Evolutionary conservation across 2,113 vertebrate genomes (phyloP).

Genomic region (Cyanocitta stelleri): DNA sequence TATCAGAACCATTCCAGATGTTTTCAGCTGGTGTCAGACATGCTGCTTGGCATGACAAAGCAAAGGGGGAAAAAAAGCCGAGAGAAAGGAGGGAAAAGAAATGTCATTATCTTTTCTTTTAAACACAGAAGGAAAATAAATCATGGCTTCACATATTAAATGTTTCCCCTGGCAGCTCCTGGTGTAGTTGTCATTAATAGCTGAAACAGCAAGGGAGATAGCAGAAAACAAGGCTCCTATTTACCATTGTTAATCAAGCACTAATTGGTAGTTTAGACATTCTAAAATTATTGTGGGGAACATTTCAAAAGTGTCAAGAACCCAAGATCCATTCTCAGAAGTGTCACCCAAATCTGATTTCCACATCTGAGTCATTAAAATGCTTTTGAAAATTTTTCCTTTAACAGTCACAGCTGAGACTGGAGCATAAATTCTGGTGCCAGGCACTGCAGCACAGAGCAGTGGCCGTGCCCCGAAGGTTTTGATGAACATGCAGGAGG

Average conservation of each 20-base stretch:
- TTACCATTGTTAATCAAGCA: constrained; percentile 46
- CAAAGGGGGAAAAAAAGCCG: not conserved
- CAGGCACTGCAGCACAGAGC: not conserved
- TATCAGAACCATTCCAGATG: constrained; percentile 63
- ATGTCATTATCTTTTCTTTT: not conserved
- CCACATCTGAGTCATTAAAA: not conserved
- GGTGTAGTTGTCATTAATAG: constrained; percentile 29
- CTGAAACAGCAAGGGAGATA: constrained; percentile 3
- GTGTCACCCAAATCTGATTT: not conserved
- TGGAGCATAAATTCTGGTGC: not conserved
- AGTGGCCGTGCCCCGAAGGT: rapidly evolving
- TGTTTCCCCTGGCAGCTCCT: not conserved
- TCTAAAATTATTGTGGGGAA: constrained; percentile 31
- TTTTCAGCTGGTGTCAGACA: constrained; percentile 40
- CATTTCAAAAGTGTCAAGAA: constrained; percentile 10
- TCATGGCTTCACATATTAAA: constrained; percentile 3
- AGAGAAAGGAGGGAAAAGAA: not conserved
- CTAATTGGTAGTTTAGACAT: constrained; percentile 45
- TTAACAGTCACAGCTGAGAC: not conserved
- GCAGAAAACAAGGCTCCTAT: not conserved
- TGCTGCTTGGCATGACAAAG: constrained; percentile 44
- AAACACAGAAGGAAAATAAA: constrained; percentile 10
- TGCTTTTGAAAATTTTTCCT: constrained; percentile 5
- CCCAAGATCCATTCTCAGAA: not conserved
- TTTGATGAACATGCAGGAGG: not conserved